These are phyloP conservation scores for Diplosoma virens DNA, from an alignment of 23 tunicate species.

Conservation along the genomic window DNA sequence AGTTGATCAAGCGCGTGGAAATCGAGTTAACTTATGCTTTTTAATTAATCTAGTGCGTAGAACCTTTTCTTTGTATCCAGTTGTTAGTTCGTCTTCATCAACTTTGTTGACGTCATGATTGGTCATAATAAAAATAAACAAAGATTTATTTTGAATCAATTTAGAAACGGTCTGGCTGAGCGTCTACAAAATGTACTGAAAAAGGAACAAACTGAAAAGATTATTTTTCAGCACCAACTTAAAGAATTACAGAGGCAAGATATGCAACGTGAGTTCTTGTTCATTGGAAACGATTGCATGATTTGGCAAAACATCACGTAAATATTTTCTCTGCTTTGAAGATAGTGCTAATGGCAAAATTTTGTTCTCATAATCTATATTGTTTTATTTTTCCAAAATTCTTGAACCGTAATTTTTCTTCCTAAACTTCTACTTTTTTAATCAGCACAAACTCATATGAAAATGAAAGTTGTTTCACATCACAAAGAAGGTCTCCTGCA, in stretches of 20 bases:
- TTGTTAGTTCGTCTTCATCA: too few relatives aligned
- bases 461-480: constrained; percentile 41
- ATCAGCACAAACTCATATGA: background rate
- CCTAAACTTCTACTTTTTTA: background rate
- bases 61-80: too few relatives aligned
- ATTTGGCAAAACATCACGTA: too few relatives aligned
- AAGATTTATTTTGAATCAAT: too few relatives aligned
- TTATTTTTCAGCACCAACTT: constrained; percentile 49
- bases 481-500: constrained; percentile 63
- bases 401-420: background rate
- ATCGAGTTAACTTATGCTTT: background rate
- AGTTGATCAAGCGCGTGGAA: too few relatives aligned
- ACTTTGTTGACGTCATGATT: too few relatives aligned
- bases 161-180: constrained; percentile 54
- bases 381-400: background rate
- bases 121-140: too few relatives aligned
- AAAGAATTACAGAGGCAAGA: constrained; percentile 22
- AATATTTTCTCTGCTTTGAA: too few relatives aligned
- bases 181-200: constrained; percentile 33
- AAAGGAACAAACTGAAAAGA: constrained; percentile 42
- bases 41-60: too few relatives aligned
- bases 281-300: too few relatives aligned
- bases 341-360: background rate
- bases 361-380: background rate
- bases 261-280: too few relatives aligned